Evolutionary conservation across 2,888 invertebrate species (phyloP).

Genomic region (Acronicta alni): DNA sequence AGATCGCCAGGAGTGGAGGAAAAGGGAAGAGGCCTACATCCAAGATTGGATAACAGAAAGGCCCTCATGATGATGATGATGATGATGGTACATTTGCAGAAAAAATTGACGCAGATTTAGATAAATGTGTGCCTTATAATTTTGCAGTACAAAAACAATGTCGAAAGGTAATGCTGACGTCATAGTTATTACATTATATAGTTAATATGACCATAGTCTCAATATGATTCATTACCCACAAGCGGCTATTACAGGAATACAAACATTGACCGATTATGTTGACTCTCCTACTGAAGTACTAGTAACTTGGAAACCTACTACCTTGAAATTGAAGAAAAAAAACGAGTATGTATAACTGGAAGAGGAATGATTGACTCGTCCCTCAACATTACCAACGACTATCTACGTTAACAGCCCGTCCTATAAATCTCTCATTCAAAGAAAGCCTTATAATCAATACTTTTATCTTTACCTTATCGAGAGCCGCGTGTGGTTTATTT

Average conservation of each 20-base stretch:
- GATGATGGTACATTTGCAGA: no score
- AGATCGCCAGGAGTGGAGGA: no score
- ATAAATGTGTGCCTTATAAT: no score
- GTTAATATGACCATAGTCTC: neutral
- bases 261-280: slow-evolving; percentile 34
- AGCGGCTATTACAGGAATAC: slow-evolving; percentile 16
- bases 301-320: slow-evolving; percentile 22
- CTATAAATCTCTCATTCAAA: slow-evolving; percentile 41
- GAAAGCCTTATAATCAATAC: slow-evolving; percentile 33
- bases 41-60: no score
- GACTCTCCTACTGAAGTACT: slow-evolving; percentile 1
- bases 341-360: slow-evolving; percentile 9
- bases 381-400: slow-evolving; percentile 29
- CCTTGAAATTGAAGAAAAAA: slow-evolving; percentile 12
- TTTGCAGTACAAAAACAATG: no score
- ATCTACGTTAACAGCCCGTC: neutral
- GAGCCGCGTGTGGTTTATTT: slow-evolving; percentile 42
- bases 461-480: slow-evolving; percentile 40
- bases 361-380: slow-evolving; percentile 32
- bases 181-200: no score
- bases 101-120: no score
- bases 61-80: no score
- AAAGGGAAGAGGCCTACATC: no score
- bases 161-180: no score
- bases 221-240: neutral